Conservation (phyloP, 2,797 vertebrate species). For the Myoxocephalus aenaeus region DNA sequence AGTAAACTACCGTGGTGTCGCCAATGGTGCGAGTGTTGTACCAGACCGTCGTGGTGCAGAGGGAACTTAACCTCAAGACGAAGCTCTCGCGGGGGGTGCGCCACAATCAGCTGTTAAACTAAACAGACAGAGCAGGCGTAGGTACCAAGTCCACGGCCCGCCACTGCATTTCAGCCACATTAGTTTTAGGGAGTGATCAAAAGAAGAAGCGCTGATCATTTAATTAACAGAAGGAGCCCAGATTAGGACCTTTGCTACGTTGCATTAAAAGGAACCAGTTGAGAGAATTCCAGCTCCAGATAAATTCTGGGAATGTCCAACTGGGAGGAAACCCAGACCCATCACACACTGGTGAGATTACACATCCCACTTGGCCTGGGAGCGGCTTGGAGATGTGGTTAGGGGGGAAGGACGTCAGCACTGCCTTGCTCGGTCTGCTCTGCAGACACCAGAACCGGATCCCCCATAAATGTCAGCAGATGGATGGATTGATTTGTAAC, state of each 20-base stretch:
- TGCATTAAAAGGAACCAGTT: conserved; percentile 7
- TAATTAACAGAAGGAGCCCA: conserved; percentile 15
- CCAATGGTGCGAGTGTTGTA: background rate
- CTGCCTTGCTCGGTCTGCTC: conserved; percentile 2
- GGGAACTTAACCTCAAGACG: background rate
- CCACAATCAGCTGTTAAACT: too few species aligned
- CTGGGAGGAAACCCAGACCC: conserved; percentile 13
- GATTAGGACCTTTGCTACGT: background rate
- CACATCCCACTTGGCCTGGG: conserved; percentile 17
- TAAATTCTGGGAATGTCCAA: conserved; percentile 3
- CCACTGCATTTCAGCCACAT: background rate
- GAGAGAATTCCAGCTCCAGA: conserved; percentile 10
- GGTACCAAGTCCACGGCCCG: too few species aligned
- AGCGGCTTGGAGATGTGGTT: background rate
- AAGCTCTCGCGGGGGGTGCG: background rate
- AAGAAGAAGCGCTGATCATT: conserved; percentile 5
- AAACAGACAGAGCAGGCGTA: too few species aligned
- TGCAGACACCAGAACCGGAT: background rate
- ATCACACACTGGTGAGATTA: conserved; percentile 12
- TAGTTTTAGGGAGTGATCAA: conserved; percentile 5
- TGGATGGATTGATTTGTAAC: conserved; percentile 1
- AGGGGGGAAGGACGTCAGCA: background rate
- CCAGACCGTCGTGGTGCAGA: background rate
- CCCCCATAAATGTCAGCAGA: background rate
- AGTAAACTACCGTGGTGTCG: background rate